Base-by-base conservation (phyloP, 1,140 invertebrate genomes). In the Tetraneura akinire region DNA sequence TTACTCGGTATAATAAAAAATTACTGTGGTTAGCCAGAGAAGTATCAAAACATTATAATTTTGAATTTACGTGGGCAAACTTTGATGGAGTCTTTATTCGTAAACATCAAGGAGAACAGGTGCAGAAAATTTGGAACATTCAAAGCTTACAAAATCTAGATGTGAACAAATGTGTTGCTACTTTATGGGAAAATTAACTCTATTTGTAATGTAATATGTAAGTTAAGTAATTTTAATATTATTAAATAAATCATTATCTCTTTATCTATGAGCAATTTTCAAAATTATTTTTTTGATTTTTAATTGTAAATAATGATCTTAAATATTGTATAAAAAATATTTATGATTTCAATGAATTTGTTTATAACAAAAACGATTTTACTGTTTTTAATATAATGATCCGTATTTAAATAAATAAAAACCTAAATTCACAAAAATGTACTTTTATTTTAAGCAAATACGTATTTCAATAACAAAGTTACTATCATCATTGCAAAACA, bases 1-100 rank as follows among this genome's bases (percentile, higher is more conserved):
- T n/a, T n/a, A n/a, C n/a, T n/a, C n/a, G n/a, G 18, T 55, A 55
- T 55, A 55, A 55, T 55, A 55, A 55, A 55, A 55, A 55, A n/a
- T 55, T 55, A 55, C 21, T 55, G 21, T 55, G n/a, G n/a, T 6
- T 55, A 55, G 18, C 51, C 1, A 55, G 21, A 55, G 18, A 55
- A 21, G 18, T 55, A 10, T 55, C 51, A 21, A 55, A 55, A 55
- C n/a, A n/a, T 9, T 55, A 23, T 55, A 1, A 21, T 10, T 23
- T 55, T 6, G 21, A 55, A 55, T 55, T 1, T 10, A 9, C 51
- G 21, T 55, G 51, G 51, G n/a, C 51, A 55, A 55, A 55, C 10
- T 21, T 5, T 55, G 51, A 3, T 55, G 51, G 18, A 55, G 51
- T 55, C 0, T 55, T 9, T 55, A 55, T 55, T 21, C n/a, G 6